Conservation (phyloP, 2,113 vertebrate genomes). For the Morphnarchus princeps region DNA sequence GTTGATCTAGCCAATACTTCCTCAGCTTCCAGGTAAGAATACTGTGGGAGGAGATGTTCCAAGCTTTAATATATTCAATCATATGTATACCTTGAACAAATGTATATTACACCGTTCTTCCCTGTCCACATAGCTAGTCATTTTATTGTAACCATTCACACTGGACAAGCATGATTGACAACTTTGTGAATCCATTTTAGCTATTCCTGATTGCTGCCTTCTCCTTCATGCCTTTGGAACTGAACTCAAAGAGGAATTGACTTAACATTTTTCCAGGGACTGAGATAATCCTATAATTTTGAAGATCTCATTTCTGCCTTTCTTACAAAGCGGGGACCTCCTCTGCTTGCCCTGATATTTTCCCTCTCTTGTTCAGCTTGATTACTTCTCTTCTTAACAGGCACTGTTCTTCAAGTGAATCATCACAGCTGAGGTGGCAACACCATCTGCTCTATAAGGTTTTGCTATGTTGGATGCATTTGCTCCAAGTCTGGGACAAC, state of each 20-base stretch:
- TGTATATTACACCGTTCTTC: neutral
- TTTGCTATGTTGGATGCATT: neutral
- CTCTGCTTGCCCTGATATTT: neutral
- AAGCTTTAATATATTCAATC: neutral
- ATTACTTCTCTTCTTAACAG: neutral
- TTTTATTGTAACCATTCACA: neutral
- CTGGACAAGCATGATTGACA: neutral
- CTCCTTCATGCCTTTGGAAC: neutral
- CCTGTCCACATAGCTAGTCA: neutral
- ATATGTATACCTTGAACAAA: neutral
- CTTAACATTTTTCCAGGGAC: neutral
- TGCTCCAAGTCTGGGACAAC: neutral
- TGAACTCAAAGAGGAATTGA: neutral
- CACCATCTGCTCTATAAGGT: neutral
- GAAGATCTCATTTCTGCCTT: neutral
- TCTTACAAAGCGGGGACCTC: neutral
- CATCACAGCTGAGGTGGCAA: neutral
- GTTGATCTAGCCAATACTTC: neutral
- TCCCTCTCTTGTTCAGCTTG: neutral
- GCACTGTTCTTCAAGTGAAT: neutral
- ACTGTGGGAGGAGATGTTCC: neutral
- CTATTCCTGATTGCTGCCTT: neutral
- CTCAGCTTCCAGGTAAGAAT: neutral
- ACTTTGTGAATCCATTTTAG: neutral
- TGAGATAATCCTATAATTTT: neutral